Evolutionary conservation across 2,888 invertebrate species (phyloP), one percentile per base, ranked within the genome.

Genomic region (Chymomyza amoena): DNA sequence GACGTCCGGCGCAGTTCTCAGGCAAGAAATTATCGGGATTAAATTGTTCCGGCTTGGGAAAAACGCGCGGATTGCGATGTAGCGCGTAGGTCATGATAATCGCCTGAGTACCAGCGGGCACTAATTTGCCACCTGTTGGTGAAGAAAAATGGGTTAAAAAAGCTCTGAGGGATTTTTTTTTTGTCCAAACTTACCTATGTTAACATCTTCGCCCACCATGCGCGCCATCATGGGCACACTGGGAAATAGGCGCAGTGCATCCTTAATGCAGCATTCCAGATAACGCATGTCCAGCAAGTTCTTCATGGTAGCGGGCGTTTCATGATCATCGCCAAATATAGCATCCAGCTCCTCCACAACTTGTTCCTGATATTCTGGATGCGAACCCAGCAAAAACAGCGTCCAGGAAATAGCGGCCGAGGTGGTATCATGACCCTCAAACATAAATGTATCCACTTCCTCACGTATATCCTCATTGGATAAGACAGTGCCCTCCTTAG

Each of bases 1-100:
- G 95, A 60, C 95, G 92, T 0, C 92, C 92, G 13, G 90, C 81
- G 68, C 92, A 92, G 82, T 94, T 93, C 82, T 95, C 95, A 0
- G 94, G 94, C 70, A 95, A 89, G 89, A 96, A 96, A 81, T 96
- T 92, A 64, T 96, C 95, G 0, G 96, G 95, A 84, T 95, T 93
- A 87, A 95, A 96, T 72, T 91, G 92, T 60, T 94, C 92, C 0
- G 96, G 95, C 75, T 96, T 93, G 2, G 94, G 93, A 90, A 94
- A 96, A 51, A 93, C 90, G 32, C 94, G 92, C 0, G 94, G 93
- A 84, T 95, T 93, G 32, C 94, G 93, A 87, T 96, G 96, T 50
- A 95, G 77, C 81, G 95, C 94, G 78, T 92, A 94, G 7, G 95
- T 94, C 77, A 93, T 93, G 13, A 95, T 92, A 64, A 94, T 93